These are phyloP conservation scores for Megatriorchis doriae DNA, from an alignment of 2,113 vertebrate genomes.

Conservation along the genomic window DNA sequence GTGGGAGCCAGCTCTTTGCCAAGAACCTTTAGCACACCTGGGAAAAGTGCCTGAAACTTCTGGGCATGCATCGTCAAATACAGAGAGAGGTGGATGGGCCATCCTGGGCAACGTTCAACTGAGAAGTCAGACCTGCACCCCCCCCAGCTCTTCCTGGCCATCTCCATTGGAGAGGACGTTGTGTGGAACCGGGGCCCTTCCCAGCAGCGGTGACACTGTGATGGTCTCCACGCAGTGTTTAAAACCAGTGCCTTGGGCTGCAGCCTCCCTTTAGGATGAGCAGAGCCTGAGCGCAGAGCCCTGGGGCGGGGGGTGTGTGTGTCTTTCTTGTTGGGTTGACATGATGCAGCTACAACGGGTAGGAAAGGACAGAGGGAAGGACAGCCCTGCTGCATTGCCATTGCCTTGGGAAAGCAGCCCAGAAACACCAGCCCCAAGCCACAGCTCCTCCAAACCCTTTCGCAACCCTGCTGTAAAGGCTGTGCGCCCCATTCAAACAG, in stretches of 20 bases:
- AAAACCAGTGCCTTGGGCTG: neutral
- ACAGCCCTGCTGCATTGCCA: too few species aligned
- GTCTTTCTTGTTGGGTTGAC: neutral
- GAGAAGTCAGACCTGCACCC: neutral
- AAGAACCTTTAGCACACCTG: neutral
- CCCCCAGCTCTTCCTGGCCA: neutral
- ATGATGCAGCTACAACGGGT: neutral
- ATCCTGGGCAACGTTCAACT: rapidly evolving
- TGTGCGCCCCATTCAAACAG: neutral
- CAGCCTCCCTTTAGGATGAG: neutral
- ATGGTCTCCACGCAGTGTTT: rapidly evolving
- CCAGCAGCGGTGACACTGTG: neutral
- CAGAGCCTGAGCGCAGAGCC: neutral
- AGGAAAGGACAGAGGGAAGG: neutral
- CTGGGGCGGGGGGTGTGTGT: rapidly evolving
- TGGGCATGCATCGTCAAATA: rapidly evolving
- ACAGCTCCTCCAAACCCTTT: neutral
- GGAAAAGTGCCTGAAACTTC: neutral
- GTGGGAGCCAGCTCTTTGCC: neutral
- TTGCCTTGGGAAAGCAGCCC: neutral
- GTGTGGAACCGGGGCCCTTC: neutral
- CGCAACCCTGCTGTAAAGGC: too few species aligned
- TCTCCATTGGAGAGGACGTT: rapidly evolving
- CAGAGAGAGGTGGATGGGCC: neutral
- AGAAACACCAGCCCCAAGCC: neutral